A percentile compares a stretch with the other conserved stretches of the same genome.
Evolutionary conservation across 2,888 invertebrate genomes (phyloP).

Genomic region (Caenorhabditis becei): DNA sequence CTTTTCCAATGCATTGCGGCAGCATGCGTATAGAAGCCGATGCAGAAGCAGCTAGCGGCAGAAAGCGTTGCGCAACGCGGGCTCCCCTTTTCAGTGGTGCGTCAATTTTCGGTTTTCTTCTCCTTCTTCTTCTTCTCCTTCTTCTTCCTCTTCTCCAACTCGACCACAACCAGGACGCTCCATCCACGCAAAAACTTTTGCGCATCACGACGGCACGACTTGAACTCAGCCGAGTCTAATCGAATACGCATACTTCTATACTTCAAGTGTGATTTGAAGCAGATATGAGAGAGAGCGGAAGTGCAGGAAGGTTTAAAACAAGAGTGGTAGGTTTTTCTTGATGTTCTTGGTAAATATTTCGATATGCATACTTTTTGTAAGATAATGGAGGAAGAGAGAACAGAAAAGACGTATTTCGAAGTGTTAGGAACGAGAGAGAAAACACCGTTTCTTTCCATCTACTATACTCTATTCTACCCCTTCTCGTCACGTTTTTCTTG

Average conservation of each 20-base stretch:
- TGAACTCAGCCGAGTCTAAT: too few relatives aligned
- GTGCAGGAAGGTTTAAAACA: too few relatives aligned
- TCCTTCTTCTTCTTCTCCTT: conserved; percentile 11
- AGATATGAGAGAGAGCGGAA: too few relatives aligned
- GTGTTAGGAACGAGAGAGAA: conserved; percentile 4
- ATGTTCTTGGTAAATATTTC: conserved; percentile 9
- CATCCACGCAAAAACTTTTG: not conserved
- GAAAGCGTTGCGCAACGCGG: conserved; percentile 11
- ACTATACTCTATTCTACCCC: not conserved
- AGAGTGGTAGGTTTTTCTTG: too few relatives aligned
- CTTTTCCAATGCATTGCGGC: conserved; percentile 8
- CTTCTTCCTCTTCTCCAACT: conserved; percentile 3
- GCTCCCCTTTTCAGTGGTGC: conserved; percentile 21
- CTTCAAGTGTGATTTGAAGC: too few relatives aligned
- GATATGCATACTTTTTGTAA: conserved; percentile 13
- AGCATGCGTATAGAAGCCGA: conserved; percentile 18
- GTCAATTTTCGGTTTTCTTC: conserved; percentile 26
- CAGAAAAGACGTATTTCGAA: conserved; percentile 3
- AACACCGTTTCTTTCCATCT: not conserved
- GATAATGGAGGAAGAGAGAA: not conserved
- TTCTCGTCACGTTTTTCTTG: too few relatives aligned
- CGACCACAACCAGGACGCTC: conserved; percentile 14
- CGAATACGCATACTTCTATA: conserved; percentile 7
- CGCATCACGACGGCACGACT: too few relatives aligned
- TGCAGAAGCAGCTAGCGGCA: conserved; percentile 15